These are phyloP conservation scores for Agonopterix arenella DNA, from an alignment of 2,888 invertebrate genomes.

Conservation along the genomic window DNA sequence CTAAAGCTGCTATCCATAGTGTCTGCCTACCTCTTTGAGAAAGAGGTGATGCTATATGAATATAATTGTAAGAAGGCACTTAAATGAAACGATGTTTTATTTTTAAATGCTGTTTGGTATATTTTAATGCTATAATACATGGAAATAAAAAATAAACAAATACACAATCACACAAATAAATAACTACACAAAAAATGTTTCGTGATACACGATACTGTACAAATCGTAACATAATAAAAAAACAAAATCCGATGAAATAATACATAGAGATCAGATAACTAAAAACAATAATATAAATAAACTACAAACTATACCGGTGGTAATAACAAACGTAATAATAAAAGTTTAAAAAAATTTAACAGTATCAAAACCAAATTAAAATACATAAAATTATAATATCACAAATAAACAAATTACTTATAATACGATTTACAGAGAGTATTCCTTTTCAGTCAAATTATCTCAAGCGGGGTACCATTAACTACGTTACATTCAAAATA, in stretches of 20 bases:
- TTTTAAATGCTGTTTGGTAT: slow-evolving; percentile 8
- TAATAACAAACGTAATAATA: not conserved
- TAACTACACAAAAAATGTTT: slow-evolving; percentile 26
- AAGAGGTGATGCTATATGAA: too few relatives aligned
- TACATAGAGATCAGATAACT: slow-evolving; percentile 8
- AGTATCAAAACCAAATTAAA: slow-evolving; percentile 1
- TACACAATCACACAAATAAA: slow-evolving; percentile 25
- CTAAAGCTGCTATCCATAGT: too few relatives aligned
- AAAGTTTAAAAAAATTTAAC: slow-evolving; percentile 1
- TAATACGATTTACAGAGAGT: slow-evolving; percentile 19
- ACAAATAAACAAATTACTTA: slow-evolving; percentile 7
- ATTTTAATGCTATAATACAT: slow-evolving; percentile 4
- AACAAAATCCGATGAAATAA: slow-evolving; percentile 9
- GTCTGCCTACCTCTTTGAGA: too few relatives aligned
- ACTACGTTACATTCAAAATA: slow-evolving; percentile 16
- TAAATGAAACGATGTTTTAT: not conserved
- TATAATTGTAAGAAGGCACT: not conserved
- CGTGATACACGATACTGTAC: slow-evolving; percentile 41
- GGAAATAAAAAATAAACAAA: slow-evolving; percentile 4
- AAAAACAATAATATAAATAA: not conserved
- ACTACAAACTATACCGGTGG: not conserved
- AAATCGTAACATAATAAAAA: slow-evolving; percentile 15
- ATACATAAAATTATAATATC: slow-evolving; percentile 7
- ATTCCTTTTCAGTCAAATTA: slow-evolving; percentile 61
- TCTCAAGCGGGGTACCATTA: slow-evolving; percentile 10